Base-by-base conservation (phyloP, 2,888 invertebrate genomes). In the Abrostola triplasia region DNA sequence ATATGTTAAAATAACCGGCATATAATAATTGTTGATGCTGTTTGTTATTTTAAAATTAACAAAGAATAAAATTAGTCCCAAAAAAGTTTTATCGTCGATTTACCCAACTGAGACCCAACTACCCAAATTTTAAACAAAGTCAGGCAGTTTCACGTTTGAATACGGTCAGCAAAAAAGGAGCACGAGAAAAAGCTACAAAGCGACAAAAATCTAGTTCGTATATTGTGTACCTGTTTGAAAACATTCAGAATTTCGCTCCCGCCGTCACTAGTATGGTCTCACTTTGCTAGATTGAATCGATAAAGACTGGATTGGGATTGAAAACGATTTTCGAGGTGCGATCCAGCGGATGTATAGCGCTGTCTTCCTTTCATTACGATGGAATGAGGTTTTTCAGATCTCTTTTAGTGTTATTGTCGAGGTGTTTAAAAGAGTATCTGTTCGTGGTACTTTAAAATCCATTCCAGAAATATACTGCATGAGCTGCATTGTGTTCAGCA, bases 281-380 rank as follows among this genome's bases (percentile, higher is more conserved):
- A 83, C 79, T 84, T 77, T 75, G 68, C 76, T 64, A 83, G 78
- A 84, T 84, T 84, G 82, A 79, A 82, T 81, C 83, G 80, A 83
- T 83, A 79, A 75, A 76, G 72, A 61, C 68, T 70, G 73, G 38
- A 78, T 76, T 62, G 56, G 63, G 67, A 75, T 67, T 70, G 74
- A 63, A 78, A 80, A 77, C 77, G 73, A 77, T 77, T 80, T 79
- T 71, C 69, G 54, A 71, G 63, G 70, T 67, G 56, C 69, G 69
- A 79, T 77, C 55, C 48, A 47, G 49, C 61, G 54, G 54, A 44
- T 47, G 42, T 63, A 60, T 37, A 64, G 54, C 38, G 35, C 62
- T 48, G 56, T 66, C 65, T 74, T 61, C 52, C 47, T 71, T 76
- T 73, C 71, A 77, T 75, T 76, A 67, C 64, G 13, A 38, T 12